Conservation (phyloP, 2,797 vertebrate genomes). For the Melanogrammus aeglefinus region DNA sequence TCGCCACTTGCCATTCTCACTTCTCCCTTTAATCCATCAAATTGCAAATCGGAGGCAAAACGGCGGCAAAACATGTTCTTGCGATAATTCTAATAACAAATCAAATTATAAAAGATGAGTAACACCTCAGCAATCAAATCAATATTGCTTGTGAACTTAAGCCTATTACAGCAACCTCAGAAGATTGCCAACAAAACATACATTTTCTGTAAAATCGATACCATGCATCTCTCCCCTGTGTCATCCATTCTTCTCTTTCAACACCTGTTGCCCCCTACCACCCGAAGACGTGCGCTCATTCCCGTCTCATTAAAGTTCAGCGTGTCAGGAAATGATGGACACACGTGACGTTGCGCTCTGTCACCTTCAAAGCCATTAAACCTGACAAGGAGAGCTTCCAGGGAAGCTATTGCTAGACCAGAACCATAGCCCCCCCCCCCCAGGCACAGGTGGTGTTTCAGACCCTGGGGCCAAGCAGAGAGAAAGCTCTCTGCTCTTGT, state of each 20-base stretch:
- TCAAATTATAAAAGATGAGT: background rate
- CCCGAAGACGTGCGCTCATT: background rate
- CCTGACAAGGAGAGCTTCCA: conserved; percentile 5
- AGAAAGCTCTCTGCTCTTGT: conserved; percentile 40
- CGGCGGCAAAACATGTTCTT: background rate
- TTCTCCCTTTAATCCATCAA: background rate
- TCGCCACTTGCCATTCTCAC: background rate
- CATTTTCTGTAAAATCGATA: background rate
- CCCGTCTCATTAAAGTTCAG: background rate
- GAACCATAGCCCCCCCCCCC: conserved; percentile 25
- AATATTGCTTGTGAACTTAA: background rate
- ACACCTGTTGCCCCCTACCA: background rate
- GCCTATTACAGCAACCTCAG: background rate
- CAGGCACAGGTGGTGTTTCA: conserved; percentile 53
- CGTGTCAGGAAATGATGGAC: background rate
- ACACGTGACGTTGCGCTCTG: background rate
- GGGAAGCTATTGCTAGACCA: background rate
- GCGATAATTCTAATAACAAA: background rate
- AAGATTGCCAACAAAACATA: no score
- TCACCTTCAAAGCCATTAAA: background rate
- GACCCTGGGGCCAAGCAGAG: conserved; percentile 39
- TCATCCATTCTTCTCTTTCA: background rate
- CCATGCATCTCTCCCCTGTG: background rate
- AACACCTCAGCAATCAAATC: background rate
- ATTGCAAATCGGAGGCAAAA: background rate